Evolutionary conservation across 2,797 vertebrate species (phyloP), one percentile per base, ranked within the genome.

Genomic region (Poliocrania exsul): DNA sequence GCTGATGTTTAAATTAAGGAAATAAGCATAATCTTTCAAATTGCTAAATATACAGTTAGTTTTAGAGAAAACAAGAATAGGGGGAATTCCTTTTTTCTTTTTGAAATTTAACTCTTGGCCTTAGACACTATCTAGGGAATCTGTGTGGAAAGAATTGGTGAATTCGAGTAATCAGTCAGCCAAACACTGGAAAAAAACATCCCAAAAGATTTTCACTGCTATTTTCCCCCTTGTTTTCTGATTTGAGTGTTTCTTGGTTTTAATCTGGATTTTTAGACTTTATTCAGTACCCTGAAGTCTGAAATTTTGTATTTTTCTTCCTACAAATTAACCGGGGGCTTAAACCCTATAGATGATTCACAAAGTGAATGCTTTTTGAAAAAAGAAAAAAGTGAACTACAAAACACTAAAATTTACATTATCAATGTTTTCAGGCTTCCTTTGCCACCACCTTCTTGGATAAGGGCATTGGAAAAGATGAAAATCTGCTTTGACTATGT

Each of bases 401-500:
- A 0, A 54, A 86, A 3, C 18, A 33, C 44, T 64, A 70, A 81
- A 91, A 73, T 42, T 42, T 62, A 61, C 60, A 17, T 83, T 83
- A 62, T 57, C 73, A 8, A 2, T 88, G 15, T 73, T 93, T 91
- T 61, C 15, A 54, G 65, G 35, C 61, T 91, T 95, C 19, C 61
- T 92, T 92, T 93, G 44, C 65, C 60, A 78, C 7, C 26, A 47
- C 13, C 17, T 83, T 86, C 70, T 81, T 91, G 61, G 24, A 29
- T 93, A 83, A 80, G 29, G 84, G 73, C 44, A 70, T 78, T 92
- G 61, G 47, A 90, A 88, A 83, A 88, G 29, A 35, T 86, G 31
- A 80, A 95, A 82, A 53, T 61, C 50, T 86, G 26, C 54, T 88
- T 90, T 88, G 75, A 42, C 24, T 93, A 23, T 93, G 38, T 93